Evolutionary conservation across 1,140 invertebrate species (phyloP), one percentile per base, ranked within the genome.

Genomic region (Trichonephila inaurata): DNA sequence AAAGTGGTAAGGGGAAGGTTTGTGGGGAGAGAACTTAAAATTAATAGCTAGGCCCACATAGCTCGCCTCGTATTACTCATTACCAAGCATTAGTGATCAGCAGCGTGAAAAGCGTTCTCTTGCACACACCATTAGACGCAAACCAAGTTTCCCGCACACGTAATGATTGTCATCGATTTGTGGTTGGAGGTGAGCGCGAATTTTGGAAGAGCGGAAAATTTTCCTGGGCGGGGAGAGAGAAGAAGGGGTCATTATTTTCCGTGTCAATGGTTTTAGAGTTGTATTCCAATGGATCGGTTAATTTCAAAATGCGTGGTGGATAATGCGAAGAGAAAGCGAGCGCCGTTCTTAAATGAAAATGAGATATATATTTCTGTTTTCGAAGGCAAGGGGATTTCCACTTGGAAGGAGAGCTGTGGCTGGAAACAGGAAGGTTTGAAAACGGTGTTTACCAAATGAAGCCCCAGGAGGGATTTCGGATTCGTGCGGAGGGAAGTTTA

Each of bases 161-260:
- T 81, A 91, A 91, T 91, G 72, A 91, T 91, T 91, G 69, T 66
- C 72, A 91, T 91, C 89, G 89, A 91, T 91, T 91, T 91, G 89
- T 44, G 89, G 89, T 91, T 82, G 28, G 69, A 40, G 89, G 89
- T 58, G 60, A 81, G 21, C 51, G 28, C 19, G 44, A 40, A 28
- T 88, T 60, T 28, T 21, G n/a, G 66, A 24, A 69, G 66, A 69
- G 66, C 66, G 61, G 62, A 61, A 72, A 89, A 89, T 69, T 89
- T 89, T 69, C 64, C 87, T 40, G 86, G n/a, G 58, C 18, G n/a
- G 60, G n/a, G 33, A 21, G 62, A n/a, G 19, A 44, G 51, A 21
- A 12, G 64, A n/a, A 72, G 24, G 64, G 89, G 89, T 91, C 89
- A 91, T 91, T 91, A 91, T 91, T 91, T 91, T 91, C 89, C 89